Evolutionary conservation across 2,113 vertebrate genomes (phyloP), one percentile per base, ranked within the genome.

Genomic region (Phyllostomus hastatus): DNA sequence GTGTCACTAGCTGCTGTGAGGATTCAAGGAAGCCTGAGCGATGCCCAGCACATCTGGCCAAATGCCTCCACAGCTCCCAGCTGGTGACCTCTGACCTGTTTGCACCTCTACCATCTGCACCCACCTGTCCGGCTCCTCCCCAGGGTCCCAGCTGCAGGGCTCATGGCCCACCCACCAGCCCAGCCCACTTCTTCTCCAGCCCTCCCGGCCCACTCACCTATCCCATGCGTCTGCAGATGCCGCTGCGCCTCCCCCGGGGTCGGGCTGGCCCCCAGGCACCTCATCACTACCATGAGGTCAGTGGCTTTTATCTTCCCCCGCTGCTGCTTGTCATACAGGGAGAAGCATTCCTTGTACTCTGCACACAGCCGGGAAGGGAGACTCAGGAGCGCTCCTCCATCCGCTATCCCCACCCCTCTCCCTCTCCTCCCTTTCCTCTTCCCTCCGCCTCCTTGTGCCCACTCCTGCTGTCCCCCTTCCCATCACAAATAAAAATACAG

Each of bases 331-430:
- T 99, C 99, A 0, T 99, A 99, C 78, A 99, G 98, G 1, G 99
- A 99, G 95, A 99, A 99, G 70, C 99, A 99, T 95, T 99, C 99
- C 98, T 99, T 99, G 98, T 99, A 99, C 97, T 99, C 99, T 99
- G 98, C 17, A 93, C 85, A 91, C 38, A 69, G 83, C 16, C 64
- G 41, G n/a, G 33, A 35, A 73, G 41, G 16, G 61, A 82, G 46
- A 59, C 3, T 91, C n/a, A 73, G 78, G 20, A 1, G 4, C 1
- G 0, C 1, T 8, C 4, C 0, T 1, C 20, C 64, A 8, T n/a
- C 54, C 10, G 4, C 52, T 4, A 0, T 19, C 4, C 17, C 4
- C 15, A 50, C 48, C 7, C 22, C n/a, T 9, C 1, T 1, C 24
- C 26, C 59, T 14, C 59, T 2, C 61, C 61, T 31, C 61, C 61